Base-by-base conservation (phyloP, 2,797 vertebrate species). In the Yasuhikotakia modesta region DNA sequence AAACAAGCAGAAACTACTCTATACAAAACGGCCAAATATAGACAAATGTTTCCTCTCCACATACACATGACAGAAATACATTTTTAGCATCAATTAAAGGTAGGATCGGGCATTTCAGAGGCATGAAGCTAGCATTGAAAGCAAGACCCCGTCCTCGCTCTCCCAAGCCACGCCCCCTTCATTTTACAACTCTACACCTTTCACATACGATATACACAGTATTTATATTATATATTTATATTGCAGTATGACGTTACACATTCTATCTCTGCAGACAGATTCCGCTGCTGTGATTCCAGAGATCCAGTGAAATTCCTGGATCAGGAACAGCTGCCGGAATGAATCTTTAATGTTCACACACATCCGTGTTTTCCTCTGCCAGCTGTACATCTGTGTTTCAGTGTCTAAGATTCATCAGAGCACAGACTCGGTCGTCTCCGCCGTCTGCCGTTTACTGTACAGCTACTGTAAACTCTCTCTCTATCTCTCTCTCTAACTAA, bases 241-340 rank as follows among this genome's bases (percentile, higher is more conserved):
- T 32, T 61, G 57, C 27, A 17, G 27, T 45, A 69, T 35, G n/a
- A 60, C 14, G 65, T 69, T 69, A 60, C 69, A 7, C 65, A 24
- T 69, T 77, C 74, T 22, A 77, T 77, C 65, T 57, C 17, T 30
- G 73, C 5, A 57, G 73, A 68, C 67, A 63, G 61, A 43, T 39
- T 61, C 76, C 63, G 80, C 22, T 69, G 71, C 32, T 22, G 53
- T 69, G 70, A 72, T 14, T 67, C 45, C 30, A 21, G 57, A 68
- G 72, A 61, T 75, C 65, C 60, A 61, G 69, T 71, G 35, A 71
- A 84, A 52, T 66, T 77, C 57, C 86, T 83, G 79, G 13, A 74
- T 87, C 83, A 87, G 79, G 86, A 91, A 88, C 91, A 91, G 88
- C 89, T 92, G 92, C 90, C 89, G 87, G 84, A 82, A 91, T 91